Base-by-base conservation (phyloP, 2,113 vertebrate genomes). In the Emydocephalus ijimae region DNA sequence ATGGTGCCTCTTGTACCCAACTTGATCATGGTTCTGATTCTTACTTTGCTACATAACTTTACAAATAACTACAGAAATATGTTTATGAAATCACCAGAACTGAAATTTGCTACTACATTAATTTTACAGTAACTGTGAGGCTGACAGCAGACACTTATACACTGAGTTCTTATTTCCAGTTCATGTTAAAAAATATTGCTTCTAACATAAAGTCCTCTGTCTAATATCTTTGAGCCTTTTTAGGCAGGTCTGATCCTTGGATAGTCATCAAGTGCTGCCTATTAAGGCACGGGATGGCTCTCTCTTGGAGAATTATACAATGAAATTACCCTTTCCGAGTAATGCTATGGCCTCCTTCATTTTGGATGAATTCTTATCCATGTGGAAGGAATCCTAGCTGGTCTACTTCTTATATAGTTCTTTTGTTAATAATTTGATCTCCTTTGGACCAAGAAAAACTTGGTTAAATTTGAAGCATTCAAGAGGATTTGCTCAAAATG, bases 181-280 rank as follows among this genome's bases (percentile, higher is more conserved):
- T 85, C 57, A 69, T 89, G 61, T 26, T 54, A 74, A 61, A 14
- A 1, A 91, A 93, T 94, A 85, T 90, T 92, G 91, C 85, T 92
- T 92, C 85, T 0, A 89, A 0, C 43, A 87, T 95, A 93, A 89
- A 90, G 56, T 5, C 88, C 29, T 93, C 48, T 91, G 85, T 93
- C 94, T 93, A 86, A 90, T 89, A 92, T 94, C 91, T 92, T 94
- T 89, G 92, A 55, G 89, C 0, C 8, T 91, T 54, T 91, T 93
- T 29, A 86, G 88, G 89, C 88, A 0, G 0, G 92, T 26, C 88
- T 95, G 93, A 90, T 90, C 88, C 57, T 0, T 0, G 39, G 57
- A 20, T 48, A n/a, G 86, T n/a, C 24, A 26, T 64, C 12, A 81
- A 39, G 34, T 39, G 18, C 48, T 61, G 45, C 34, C 0, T 0